These are phyloP conservation scores for Hephaestus fuliginosus DNA, from an alignment of 2,797 vertebrate genomes.

Conservation along the genomic window DNA sequence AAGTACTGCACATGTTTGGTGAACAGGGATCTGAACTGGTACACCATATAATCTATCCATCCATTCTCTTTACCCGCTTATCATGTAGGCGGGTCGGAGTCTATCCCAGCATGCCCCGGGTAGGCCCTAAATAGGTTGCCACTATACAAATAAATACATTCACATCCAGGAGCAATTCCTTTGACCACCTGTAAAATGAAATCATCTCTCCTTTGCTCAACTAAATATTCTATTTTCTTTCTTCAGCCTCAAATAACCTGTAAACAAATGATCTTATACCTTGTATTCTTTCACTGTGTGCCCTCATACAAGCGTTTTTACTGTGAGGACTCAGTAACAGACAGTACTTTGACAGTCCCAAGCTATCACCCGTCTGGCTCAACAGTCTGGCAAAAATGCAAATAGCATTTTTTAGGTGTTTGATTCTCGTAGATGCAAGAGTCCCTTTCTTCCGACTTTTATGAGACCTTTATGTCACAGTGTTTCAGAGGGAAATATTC, in stretches of 20 bases:
- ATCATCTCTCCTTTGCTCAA: slow-evolving; percentile 2
- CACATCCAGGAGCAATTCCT: background rate
- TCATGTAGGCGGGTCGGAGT: background rate
- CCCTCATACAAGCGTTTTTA: slow-evolving; percentile 23
- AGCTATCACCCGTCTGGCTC: slow-evolving; percentile 21
- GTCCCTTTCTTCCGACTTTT: background rate
- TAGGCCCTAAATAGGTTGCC: background rate
- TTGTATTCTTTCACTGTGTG: background rate
- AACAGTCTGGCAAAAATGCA: slow-evolving; percentile 46
- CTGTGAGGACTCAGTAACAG: slow-evolving; percentile 13
- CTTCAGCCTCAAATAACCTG: slow-evolving; percentile 21
- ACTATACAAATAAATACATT: background rate
- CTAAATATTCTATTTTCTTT: background rate
- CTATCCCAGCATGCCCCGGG: background rate
- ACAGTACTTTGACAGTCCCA: background rate
- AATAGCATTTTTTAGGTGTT: slow-evolving; percentile 25
- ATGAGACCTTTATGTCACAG: slow-evolving; percentile 1
- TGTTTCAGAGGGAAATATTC: background rate
- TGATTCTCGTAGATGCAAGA: background rate
- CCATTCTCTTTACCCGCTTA: background rate
- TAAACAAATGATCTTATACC: slow-evolving; percentile 21
- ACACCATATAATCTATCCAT: background rate
- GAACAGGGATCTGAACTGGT: background rate
- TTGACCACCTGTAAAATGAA: background rate
- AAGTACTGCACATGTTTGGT: background rate